Base-by-base conservation (phyloP, 2,797 vertebrate species). In the Channallabes apus region DNA sequence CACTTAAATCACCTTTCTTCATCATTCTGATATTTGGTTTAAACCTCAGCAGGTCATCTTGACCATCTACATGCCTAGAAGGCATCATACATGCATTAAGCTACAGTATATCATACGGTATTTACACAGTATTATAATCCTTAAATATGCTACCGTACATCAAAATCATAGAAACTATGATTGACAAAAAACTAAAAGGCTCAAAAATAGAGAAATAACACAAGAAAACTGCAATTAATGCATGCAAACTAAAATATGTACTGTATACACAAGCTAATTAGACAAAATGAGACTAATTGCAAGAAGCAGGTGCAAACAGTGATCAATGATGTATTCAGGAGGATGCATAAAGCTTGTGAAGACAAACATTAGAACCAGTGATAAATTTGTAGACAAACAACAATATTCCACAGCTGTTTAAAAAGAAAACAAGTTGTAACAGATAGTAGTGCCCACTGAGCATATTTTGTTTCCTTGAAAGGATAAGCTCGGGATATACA, bases 251-350 rank as follows among this genome's bases (percentile, higher is more conserved):
- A 67, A 29, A 41, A 51, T n/a, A 62, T 80, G 79, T 80, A 12
- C 51, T 80, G 79, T 80, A 12, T 65, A 80, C 41, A 67, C 79
- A 80, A 62, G 41, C 17, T 80, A 80, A 80, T 80, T 41, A 80
- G 41, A 51, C 41, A 80, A 64, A 80, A 80, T 67, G 79, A 67
- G 62, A 54, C n/a, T 80, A 80, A 65, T 80, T 80, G 67, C 24
- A 65, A 64, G 79, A 32, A 9, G n/a, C 62, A 65, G 79, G 79
- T 68, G 69, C 29, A 61, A 79, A 82, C 24, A 54, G 62, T 80
- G n/a, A 67, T 80, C n/a, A 65, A 61, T 29, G 61, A 64, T 41
- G 38, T 29, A 64, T 65, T 65, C 78, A 51, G 4, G 15, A 64
- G 78, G 38, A 46, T 62, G 38, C 61, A 65, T n/a, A 54, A 41